Conservation (phyloP, 2,113 vertebrate genomes). For the Electrona antarctica region DNA sequence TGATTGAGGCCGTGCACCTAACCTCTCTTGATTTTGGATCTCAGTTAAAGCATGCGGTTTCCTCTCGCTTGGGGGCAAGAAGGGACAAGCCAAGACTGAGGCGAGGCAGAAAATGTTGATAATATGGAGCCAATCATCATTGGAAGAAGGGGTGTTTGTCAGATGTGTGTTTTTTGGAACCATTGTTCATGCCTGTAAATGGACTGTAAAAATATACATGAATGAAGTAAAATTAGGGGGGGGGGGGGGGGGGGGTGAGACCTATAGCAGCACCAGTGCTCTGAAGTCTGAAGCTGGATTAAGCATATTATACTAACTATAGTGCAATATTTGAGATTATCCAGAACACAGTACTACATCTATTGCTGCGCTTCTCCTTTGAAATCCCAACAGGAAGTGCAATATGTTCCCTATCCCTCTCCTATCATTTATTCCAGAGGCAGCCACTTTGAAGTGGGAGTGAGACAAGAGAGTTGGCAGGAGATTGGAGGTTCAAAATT, state of each 20-base stretch:
- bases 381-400: slow-evolving; percentile 56
- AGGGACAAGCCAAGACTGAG: slow-evolving; percentile 69
- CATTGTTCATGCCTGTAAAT: slow-evolving; percentile 16
- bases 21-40: slow-evolving; percentile 49
- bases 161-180: slow-evolving; percentile 8
- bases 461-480: slow-evolving; percentile 48
- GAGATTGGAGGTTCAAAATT: slow-evolving; percentile 30
- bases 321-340: slow-evolving; percentile 53
- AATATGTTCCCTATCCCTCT: slow-evolving; percentile 42
- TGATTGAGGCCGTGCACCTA: slow-evolving; percentile 21
- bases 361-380: slow-evolving; percentile 44
- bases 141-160: slow-evolving; percentile 40
- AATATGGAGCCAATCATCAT: slow-evolving; percentile 50
- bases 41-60: slow-evolving; percentile 45
- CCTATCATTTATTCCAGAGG: slow-evolving; percentile 44
- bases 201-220: slow-evolving; percentile 7
- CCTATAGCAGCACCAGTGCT: slow-evolving; percentile 54
- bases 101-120: slow-evolving; percentile 58
- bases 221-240: slow-evolving; percentile 41
- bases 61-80: slow-evolving; percentile 70
- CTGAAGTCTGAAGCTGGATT: slow-evolving; percentile 51
- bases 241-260: slow-evolving; percentile 20
- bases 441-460: slow-evolving; percentile 30
- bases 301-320: slow-evolving; percentile 66
- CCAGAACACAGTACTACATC: slow-evolving; percentile 47